A percentile compares a stretch with the other conserved stretches of the same genome.
Evolutionary conservation across 2,113 vertebrate genomes (phyloP).

Genomic region (Laticauda laticaudata): DNA sequence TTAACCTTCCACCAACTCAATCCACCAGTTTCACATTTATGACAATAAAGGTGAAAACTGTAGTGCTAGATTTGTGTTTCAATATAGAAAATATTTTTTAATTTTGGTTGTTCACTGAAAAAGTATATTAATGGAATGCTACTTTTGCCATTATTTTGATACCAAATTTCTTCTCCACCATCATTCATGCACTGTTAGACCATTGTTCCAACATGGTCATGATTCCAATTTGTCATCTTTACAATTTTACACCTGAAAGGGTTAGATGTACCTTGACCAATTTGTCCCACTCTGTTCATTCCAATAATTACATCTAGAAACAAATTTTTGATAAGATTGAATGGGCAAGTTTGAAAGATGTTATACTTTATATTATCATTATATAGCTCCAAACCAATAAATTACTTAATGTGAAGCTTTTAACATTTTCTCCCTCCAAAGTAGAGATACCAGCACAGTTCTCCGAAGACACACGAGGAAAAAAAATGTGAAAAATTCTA

Average conservation of each 20-base stretch:
- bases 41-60: conserved; percentile 41
- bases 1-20: conserved; percentile 23
- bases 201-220: conserved; percentile 30
- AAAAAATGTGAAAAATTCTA: neutral
- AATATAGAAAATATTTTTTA: conserved; percentile 44
- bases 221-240: conserved; percentile 16
- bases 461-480: neutral
- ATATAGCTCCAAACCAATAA: neutral
- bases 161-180: conserved; percentile 49
- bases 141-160: conserved; percentile 32
- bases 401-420: neutral
- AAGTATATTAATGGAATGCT: conserved; percentile 36
- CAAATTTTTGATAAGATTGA: neutral
- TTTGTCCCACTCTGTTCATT: neutral
- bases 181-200: conserved; percentile 43
- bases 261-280: conserved; percentile 30
- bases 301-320: neutral
- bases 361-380: neutral
- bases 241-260: conserved; percentile 42
- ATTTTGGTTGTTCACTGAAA: conserved; percentile 41
- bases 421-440: neutral
- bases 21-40: conserved; percentile 35
- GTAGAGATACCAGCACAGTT: neutral
- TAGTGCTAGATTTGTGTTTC: conserved; percentile 27
- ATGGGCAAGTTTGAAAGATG: neutral